Base-by-base conservation (phyloP, 2,888 invertebrate genomes). In the Lithophane socia region DNA sequence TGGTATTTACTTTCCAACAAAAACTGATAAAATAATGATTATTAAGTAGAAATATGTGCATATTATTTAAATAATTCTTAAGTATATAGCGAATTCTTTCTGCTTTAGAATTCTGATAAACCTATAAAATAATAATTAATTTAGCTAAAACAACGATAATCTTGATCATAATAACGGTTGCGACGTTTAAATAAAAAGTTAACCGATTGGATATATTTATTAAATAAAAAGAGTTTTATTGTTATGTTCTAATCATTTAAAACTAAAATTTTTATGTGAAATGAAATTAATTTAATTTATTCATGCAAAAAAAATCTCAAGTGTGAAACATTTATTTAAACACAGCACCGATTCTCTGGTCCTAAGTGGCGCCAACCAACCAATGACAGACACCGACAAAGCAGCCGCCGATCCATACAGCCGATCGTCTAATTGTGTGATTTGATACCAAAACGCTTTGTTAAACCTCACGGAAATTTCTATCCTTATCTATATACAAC, bases 391-490 rank as follows among this genome's bases (percentile, higher is more conserved):
- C 88, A 93, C 95, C 96, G 96, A 95, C 96, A 96, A 96, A 96
- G 96, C 93, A 88, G 74, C 94, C 94, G 94, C 87, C 93, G 88
- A 89, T 86, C 91, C 91, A 92, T 91, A 94, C 93, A 92, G 89
- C 92, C 94, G 95, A 95, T 96, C 96, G 94, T 95, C 94, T 96
- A 96, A 96, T 96, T 96, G 96, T 96, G 94, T 94, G 96, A 95
- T 95, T 95, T 94, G 96, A 96, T 96, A 95, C 95, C 92, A 95
- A 96, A 96, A 95, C 94, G 93, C 95, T 94, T 96, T 96, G 96
- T 96, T 94, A 93, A 84, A 90, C 91, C 92, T 91, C 92, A 92
- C 92, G 92, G 93, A 94, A 95, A 95, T 94, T 94, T 95, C 94
- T 94, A 95, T 95, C 95, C 92, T 91, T 92, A 95, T 95, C 95